phyloP scores from a whole-genome alignment of 1,140 invertebrate species.

The Cephus cinctus region DNA sequence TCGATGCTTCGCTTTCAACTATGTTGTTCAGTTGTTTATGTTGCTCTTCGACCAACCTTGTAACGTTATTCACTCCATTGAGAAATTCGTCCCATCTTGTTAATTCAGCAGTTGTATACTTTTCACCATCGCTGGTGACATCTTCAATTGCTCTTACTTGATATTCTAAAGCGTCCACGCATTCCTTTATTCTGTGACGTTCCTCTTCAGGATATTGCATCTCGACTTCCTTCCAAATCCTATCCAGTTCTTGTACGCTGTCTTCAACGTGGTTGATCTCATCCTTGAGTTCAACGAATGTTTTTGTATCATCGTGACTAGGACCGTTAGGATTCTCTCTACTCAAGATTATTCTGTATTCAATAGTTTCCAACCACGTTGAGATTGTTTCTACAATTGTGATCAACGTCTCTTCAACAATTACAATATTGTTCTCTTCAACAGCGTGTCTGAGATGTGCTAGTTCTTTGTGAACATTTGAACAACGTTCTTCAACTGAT shows the following conservation, averaged over 20 bases:
- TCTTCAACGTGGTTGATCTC: conserved; percentile 56
- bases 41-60: conserved; percentile 57
- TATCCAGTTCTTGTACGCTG: conserved; percentile 44
- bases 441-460: conserved; percentile 64
- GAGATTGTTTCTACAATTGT: conserved; percentile 76
- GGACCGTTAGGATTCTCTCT: conserved; percentile 48
- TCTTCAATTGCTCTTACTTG: conserved; percentile 56
- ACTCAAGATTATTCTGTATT: conserved; percentile 71
- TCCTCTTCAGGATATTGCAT: conserved; percentile 46
- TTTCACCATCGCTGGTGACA: conserved; percentile 57
- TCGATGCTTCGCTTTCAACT: conserved; percentile 61
- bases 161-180: conserved; percentile 47
- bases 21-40: conserved; percentile 59
- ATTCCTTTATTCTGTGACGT: conserved; percentile 47
- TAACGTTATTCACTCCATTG: conserved; percentile 59
- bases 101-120: conserved; percentile 61
- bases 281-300: conserved; percentile 53
- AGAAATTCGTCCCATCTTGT: conserved; percentile 71
- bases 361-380: conserved; percentile 79
- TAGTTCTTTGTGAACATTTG: conserved; percentile 60
- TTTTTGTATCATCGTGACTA: conserved; percentile 27
- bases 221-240: conserved; percentile 46
- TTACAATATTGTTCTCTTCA: conserved; percentile 60
- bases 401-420: conserved; percentile 69
- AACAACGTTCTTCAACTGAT: conserved; percentile 55